Evolutionary conservation across 2,797 vertebrate species (phyloP), one percentile per base, ranked within the genome.

Genomic region (Taenioides sp.): DNA sequence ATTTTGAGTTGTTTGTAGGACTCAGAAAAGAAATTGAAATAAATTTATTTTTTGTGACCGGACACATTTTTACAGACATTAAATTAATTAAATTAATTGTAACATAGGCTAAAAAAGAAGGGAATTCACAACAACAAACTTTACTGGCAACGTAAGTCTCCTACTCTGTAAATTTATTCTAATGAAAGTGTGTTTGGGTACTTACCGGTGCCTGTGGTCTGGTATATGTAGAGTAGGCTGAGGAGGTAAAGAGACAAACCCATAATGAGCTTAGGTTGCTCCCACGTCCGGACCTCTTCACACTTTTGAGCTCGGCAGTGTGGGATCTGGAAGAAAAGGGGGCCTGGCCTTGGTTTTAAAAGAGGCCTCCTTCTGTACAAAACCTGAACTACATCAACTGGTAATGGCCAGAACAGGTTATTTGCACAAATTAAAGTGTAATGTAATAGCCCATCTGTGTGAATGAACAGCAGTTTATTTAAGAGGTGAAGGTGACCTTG

Each of bases 171-270:
- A 22, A n/a, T 54, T 5, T 23, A 9, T 2, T 58, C n/a, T 2
- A 22, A 7, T 55, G 22, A 23, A 22, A 55, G 23, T 22, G 23
- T 22, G 54, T 25, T 9, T 28, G 3, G 5, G 5, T 18, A 4
- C 90, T 75, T 92, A 95, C 94, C 94, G 90, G 88, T 87, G 80
- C 88, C 84, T 52, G 71, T 76, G 40, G 84, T 82, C 61, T 90
- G 55, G 34, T 37, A 37, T 55, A 91, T 54, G 61, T 80, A 75
- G 43, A 92, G 70, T 52, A 92, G 64, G 77, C 70, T 78, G 55
- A 76, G 76, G 78, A 92, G 75, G 70, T 82, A 80, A 78, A 92
- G 84, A 75, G 78, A 69, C 79, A 84, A 80, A 69, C 73, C 85
- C 93, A 95, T 94, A 81, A 79, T 88, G 79, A 79, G 71, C 68